A percentile compares a stretch with the other conserved stretches of the same genome.
phyloP scores from a whole-genome alignment of 2,113 vertebrate genomes.

The Acanthisitta chloris region DNA sequence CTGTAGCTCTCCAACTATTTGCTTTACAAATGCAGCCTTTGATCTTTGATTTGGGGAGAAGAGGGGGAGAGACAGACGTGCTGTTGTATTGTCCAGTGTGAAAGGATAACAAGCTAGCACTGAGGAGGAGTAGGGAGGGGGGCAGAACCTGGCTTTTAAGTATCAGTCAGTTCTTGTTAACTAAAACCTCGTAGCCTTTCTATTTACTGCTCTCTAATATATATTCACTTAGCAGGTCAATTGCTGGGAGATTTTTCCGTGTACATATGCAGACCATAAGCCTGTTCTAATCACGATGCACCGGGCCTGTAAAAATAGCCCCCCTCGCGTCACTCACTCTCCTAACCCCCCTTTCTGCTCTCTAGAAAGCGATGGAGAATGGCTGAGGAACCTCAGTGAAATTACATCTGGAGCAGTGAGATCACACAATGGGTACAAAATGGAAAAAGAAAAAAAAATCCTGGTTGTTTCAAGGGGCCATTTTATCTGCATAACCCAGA shows the following conservation, averaged over 20 bases:
- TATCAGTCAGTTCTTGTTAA: conserved; percentile 79
- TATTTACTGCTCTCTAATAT: conserved; percentile 56
- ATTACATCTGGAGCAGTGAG: conserved; percentile 48
- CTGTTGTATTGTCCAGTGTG: conserved; percentile 80
- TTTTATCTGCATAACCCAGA: conserved; percentile 50
- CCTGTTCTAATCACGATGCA: conserved; percentile 23
- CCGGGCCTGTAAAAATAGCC: conserved; percentile 24
- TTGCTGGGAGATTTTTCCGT: conserved; percentile 50
- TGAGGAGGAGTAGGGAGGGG: conserved; percentile 74
- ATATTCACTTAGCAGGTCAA: conserved; percentile 69
- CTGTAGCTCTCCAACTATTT: conserved; percentile 94
- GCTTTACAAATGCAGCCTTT: conserved; percentile 99
- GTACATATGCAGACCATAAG: conserved; percentile 39
- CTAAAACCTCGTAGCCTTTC: conserved; percentile 62
- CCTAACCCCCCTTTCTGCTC: conserved; percentile 16
- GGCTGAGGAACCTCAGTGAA: conserved; percentile 40
- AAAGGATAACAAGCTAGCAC: conserved; percentile 80
- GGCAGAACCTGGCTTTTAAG: conserved; percentile 68
- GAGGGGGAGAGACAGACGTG: conserved; percentile 76
- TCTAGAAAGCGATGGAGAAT: conserved; percentile 53
- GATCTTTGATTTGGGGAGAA: conserved; percentile 95
- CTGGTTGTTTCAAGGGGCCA: conserved; percentile 2
- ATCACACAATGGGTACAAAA: conserved; percentile 11
- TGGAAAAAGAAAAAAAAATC: background rate
- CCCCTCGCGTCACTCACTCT: background rate